Conservation (phyloP, 2,888 invertebrate genomes). For the Ophraella communa region DNA sequence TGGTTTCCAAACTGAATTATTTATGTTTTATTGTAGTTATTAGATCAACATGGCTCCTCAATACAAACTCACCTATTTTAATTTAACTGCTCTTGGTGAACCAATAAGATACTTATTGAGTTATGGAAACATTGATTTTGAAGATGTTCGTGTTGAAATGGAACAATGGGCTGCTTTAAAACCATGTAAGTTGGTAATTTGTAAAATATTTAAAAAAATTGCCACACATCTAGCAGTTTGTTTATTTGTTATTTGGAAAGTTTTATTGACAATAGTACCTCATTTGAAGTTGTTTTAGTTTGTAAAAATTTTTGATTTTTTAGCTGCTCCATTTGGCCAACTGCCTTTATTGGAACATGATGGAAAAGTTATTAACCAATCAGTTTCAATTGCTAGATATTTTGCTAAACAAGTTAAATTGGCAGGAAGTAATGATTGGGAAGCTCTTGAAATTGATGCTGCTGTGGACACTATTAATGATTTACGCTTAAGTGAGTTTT, state of each 20-base stretch:
- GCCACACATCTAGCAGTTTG: too few species aligned
- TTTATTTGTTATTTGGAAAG: too few species aligned
- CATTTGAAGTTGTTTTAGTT: not conserved
- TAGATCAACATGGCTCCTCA: conserved; percentile 58
- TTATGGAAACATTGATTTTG: conserved; percentile 68
- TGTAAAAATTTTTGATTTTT: not conserved
- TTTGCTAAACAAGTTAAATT: conserved; percentile 68
- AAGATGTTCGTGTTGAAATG: conserved; percentile 64
- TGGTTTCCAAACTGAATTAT: too few species aligned
- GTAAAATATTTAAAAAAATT: too few species aligned
- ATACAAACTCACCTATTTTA: conserved; percentile 69
- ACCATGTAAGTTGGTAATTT: conserved; percentile 44
- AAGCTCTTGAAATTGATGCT: conserved; percentile 69
- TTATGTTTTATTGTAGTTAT: too few species aligned
- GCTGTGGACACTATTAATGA: conserved; percentile 68
- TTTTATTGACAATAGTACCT: too few species aligned
- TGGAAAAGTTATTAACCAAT: conserved; percentile 69
- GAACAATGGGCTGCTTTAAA: conserved; percentile 51
- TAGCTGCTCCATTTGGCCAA: conserved; percentile 68
- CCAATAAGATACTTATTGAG: conserved; percentile 68
- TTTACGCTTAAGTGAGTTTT: conserved; percentile 63
- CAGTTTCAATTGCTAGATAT: conserved; percentile 67
- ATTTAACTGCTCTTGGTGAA: conserved; percentile 68
- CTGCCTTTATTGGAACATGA: conserved; percentile 69
- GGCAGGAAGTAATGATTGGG: conserved; percentile 65